Conservation (phyloP, 2,113 vertebrate genomes). For the Aspidoscelis tigris region DNA sequence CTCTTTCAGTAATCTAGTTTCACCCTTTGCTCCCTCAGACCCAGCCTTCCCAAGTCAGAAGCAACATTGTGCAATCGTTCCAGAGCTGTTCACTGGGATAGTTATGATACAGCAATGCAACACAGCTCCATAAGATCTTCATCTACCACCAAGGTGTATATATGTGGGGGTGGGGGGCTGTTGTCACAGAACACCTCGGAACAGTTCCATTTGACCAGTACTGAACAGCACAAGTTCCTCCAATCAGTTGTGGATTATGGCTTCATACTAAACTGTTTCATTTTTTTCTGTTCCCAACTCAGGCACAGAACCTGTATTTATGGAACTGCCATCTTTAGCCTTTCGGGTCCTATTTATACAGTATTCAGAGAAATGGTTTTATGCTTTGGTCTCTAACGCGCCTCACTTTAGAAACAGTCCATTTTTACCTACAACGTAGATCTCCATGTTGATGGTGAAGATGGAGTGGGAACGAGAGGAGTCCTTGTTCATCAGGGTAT, state of each 20-base stretch:
- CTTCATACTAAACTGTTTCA: not conserved
- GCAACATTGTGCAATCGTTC: too few species aligned
- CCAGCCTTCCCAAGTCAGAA: too few species aligned
- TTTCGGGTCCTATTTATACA: not conserved
- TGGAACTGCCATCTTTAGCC: not conserved
- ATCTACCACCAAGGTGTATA: too few species aligned
- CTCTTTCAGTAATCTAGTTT: too few species aligned
- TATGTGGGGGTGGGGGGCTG: not conserved
- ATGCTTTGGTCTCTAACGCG: accelerated
- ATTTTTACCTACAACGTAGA: slow-evolving; percentile 79
- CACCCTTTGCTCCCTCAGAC: too few species aligned
- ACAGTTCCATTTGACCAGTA: not conserved
- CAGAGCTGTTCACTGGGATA: too few species aligned
- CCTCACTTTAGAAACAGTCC: not conserved
- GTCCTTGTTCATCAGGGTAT: slow-evolving; percentile 89
- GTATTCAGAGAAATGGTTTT: not conserved
- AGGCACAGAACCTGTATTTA: not conserved
- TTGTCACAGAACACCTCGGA: not conserved
- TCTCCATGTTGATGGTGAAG: slow-evolving; percentile 89
- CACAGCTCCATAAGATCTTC: not conserved
- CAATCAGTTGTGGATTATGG: not conserved
- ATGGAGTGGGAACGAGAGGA: slow-evolving; percentile 90
- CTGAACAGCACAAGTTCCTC: not conserved
- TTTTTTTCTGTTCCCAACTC: not conserved
- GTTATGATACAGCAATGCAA: not conserved